Evolutionary conservation across 2,888 invertebrate genomes (phyloP).

Genomic region (Ryuthela nishihirai): DNA sequence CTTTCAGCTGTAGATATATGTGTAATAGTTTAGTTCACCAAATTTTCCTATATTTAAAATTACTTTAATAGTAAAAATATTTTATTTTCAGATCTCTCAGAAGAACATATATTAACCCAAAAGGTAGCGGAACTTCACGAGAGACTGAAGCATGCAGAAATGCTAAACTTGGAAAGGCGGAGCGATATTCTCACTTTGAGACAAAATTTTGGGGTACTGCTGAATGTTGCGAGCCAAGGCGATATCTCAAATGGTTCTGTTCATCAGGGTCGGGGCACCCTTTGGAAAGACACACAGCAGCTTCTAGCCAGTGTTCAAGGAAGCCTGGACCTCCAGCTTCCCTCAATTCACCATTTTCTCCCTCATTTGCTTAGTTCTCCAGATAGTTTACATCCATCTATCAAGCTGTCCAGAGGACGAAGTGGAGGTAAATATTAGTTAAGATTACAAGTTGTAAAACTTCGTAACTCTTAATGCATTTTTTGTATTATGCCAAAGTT

Average conservation of each 20-base stretch:
- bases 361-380: conserved; percentile 80
- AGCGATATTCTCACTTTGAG: conserved; percentile 36
- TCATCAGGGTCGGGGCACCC: not conserved
- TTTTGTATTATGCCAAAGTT: too few species aligned
- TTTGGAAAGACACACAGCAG: conserved; percentile 32
- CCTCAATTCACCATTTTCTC: conserved; percentile 77
- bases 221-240: conserved; percentile 16
- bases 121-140: conserved; percentile 39
- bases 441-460: too few species aligned
- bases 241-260: conserved; percentile 13
- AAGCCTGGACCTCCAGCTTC: conserved; percentile 59
- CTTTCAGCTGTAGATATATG: too few species aligned
- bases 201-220: conserved; percentile 28
- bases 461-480: too few species aligned
- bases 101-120: conserved; percentile 33
- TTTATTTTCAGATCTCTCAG: conserved; percentile 26
- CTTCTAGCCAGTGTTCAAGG: conserved; percentile 26
- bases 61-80: too few species aligned
- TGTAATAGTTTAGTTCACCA: too few species aligned
- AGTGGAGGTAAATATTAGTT: conserved; percentile 60
- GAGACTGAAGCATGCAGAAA: conserved; percentile 40
- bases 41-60: too few species aligned
- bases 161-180: conserved; percentile 37
- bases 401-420: conserved; percentile 68
- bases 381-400: conserved; percentile 71